Evolutionary conservation across 2,797 vertebrate species (phyloP), one percentile per base, ranked within the genome.

Genomic region (Emys orbicularis): DNA sequence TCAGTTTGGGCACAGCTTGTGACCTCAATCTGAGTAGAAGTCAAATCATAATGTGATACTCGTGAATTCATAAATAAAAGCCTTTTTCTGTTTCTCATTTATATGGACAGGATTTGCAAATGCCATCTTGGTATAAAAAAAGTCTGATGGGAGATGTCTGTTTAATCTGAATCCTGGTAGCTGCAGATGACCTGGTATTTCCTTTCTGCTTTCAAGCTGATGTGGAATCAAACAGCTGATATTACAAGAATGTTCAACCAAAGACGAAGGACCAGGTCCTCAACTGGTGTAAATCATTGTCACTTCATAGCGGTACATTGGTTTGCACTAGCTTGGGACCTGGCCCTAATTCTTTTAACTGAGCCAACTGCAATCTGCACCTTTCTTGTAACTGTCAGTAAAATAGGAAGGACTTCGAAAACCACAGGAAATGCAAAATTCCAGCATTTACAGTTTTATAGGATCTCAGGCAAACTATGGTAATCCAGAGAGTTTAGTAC

Each of bases 21-120:
- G 89, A 84, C 84, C 92, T 96, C 92, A 94, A 34, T 92, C 92
- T 90, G 25, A 92, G 85, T 9, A 44, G 68, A 44, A 81, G 82
- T 87, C 95, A 93, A 76, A 82, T 61, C 89, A 86, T 74, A 59
- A n/a, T 10, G 79, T 37, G 53, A 77, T 4, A 7, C 25, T 74
- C 5, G 11, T 9, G 54, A 72, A 86, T 9, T 25, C 9, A 12
- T 49, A 90, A 90, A 89, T 81, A 93, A 96, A 92, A 92, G 27
- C 6, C 79, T 61, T 41, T 90, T 82, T 57, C 82, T 88, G 29
- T 82, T 90, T 81, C 88, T 86, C 54, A 12, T 90, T 87, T 88
- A 52, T 87, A 11, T 59, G 87, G 74, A 5, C 72, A 29, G 16
- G 2, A 29, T 83, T 92, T 93, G 84, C 84, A 90, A 6, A 68